phyloP scores from a whole-genome alignment of 2,888 invertebrate species.

The Oeneis ivallda region DNA sequence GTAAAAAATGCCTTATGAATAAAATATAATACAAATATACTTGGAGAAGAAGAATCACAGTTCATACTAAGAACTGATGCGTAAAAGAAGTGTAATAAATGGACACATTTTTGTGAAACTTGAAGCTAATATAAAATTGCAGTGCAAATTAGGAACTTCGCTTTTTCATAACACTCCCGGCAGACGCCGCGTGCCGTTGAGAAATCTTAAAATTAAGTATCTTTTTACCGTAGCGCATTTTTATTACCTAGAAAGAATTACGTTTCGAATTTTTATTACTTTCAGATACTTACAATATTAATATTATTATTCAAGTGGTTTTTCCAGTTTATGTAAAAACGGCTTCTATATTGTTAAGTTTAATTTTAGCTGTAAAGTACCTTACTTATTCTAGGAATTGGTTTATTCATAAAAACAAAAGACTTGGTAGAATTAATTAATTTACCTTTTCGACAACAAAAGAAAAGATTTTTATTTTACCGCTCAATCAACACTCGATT shows the following conservation, averaged over 20 bases:
- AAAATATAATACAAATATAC: no score
- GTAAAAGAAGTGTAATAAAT: neutral
- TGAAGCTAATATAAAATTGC: constrained; percentile 29
- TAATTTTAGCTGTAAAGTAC: neutral
- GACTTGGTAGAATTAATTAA: neutral
- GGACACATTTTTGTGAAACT: constrained; percentile 13
- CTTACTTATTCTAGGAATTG: constrained; percentile 5
- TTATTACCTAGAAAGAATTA: constrained; percentile 31
- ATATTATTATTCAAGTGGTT: constrained; percentile 22
- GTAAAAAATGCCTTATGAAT: no score
- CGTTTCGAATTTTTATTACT: constrained; percentile 29
- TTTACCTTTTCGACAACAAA: neutral
- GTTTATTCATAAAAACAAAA: neutral
- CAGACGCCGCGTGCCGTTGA: constrained; percentile 33
- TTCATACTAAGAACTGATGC: no score
- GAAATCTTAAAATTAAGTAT: constrained; percentile 38
- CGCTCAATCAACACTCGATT: neutral
- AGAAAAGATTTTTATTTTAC: neutral
- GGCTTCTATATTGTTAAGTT: constrained; percentile 14
- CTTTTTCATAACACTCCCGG: constrained; percentile 32
- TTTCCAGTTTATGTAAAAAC: constrained; percentile 21
- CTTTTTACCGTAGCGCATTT: constrained; percentile 25
- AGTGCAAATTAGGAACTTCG: constrained; percentile 30
- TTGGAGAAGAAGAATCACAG: no score
- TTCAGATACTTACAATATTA: constrained; percentile 27